Base-by-base conservation (phyloP, 2,888 invertebrate species). In the Falcaria lacertinaria region DNA sequence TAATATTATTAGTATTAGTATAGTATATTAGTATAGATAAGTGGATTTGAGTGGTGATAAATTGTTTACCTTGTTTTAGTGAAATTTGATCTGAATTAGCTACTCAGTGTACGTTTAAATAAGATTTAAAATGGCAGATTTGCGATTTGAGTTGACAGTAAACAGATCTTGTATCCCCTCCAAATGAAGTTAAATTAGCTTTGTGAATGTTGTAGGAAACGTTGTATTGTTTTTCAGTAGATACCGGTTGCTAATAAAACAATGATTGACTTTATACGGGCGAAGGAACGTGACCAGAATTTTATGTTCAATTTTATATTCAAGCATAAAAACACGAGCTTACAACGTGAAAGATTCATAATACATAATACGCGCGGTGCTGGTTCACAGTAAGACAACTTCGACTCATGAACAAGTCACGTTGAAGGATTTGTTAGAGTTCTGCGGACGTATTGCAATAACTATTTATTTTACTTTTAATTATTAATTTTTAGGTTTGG, bases 191-290 rank as follows among this genome's bases (percentile, higher is more conserved):
- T 37, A 37, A 37, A 37, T 37, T 22, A 37, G 15, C 37, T 37
- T 37, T 37, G 13, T n/a, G 36, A 19, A 36, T 22, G 37, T 28
- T 14, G 25, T 37, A 37, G 16, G 17, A 17, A 35, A 35, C 13
- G 35, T 13, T 37, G 40, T 60, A 52, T 45, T 48, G 22, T 37
- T 37, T 14, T 38, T 43, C 33, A 47, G 51, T 53, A 56, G 61
- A 59, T 64, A 60, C 59, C 59, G 57, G 65, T 66, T 58, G 60
- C 75, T 76, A 83, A 82, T 86, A 83, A 87, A 86, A 85, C 81
- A 85, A 87, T 85, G 83, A 86, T 86, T 80, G 83, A 86, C 83
- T 84, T 66, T 45, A 67, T 73, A 70, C 71, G 49, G 65, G 64
- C 66, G 64, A 65, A 62, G 55, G 52, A 48, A 77, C 82, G 86